phyloP scores from a whole-genome alignment of 1,140 invertebrate species.

The Aphaenogaster ashmeadi region DNA sequence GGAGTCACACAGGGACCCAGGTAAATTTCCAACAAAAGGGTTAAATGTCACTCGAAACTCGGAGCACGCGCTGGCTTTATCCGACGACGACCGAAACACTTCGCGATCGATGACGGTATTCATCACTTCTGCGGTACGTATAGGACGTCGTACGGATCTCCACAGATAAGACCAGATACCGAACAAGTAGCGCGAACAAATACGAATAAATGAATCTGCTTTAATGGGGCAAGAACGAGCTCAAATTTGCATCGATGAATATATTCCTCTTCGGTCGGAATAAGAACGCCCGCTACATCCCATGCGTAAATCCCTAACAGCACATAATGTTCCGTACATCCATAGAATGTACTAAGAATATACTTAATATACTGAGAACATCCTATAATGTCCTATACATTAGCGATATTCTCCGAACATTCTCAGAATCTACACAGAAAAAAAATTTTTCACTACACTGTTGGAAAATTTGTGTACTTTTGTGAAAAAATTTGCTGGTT shows the following conservation, averaged over 20 bases:
- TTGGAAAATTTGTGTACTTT: too few species aligned
- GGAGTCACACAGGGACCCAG: constrained; percentile 10
- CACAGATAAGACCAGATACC: neutral
- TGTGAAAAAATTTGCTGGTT: too few species aligned
- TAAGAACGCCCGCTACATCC: neutral
- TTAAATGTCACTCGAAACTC: constrained; percentile 40
- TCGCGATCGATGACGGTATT: constrained; percentile 24
- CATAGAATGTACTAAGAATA: too few species aligned
- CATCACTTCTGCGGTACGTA: neutral
- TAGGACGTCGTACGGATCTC: neutral
- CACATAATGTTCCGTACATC: too few species aligned
- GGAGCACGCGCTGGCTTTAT: neutral
- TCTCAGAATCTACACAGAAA: too few species aligned
- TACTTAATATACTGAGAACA: too few species aligned
- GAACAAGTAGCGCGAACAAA: neutral
- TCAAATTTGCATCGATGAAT: neutral
- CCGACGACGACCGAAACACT: neutral
- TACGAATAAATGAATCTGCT: neutral
- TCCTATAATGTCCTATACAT: too few species aligned
- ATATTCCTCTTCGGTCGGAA: neutral
- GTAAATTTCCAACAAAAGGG: constrained; percentile 29
- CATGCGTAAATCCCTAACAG: neutral
- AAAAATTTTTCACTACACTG: too few species aligned
- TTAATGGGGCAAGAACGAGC: neutral
- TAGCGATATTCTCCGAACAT: too few species aligned